Conservation (phyloP, 1,140 invertebrate genomes). For the Scaptomyza pallida region DNA sequence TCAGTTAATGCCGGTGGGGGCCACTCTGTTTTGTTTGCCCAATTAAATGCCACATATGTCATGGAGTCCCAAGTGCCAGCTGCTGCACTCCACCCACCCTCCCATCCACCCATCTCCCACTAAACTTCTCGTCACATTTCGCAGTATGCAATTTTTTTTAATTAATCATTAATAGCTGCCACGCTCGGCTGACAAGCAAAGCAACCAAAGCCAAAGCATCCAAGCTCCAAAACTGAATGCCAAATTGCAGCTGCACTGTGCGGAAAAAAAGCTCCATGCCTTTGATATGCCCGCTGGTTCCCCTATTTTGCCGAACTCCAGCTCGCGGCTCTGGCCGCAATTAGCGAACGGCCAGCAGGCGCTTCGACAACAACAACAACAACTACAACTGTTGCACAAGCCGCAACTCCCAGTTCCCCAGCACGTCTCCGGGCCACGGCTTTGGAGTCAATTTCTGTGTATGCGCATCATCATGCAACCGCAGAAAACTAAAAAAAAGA, state of each 20-base stretch:
- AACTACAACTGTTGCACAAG: conserved; percentile 41
- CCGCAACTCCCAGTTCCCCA: conserved; percentile 17
- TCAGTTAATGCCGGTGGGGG: conserved; percentile 13
- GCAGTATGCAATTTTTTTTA: conserved; percentile 71
- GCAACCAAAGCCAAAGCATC: conserved; percentile 36
- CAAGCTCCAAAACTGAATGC: conserved; percentile 50
- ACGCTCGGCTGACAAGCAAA: conserved; percentile 64
- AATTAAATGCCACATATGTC: conserved; percentile 81
- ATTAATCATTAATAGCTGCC: conserved; percentile 78
- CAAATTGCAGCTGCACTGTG: conserved; percentile 43
- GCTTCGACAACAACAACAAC: conserved; percentile 7
- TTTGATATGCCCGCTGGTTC: conserved; percentile 64
- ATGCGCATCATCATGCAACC: conserved; percentile 12
- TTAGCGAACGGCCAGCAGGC: conserved; percentile 50
- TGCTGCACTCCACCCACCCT: too few species aligned
- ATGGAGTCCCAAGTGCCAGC: conserved; percentile 37
- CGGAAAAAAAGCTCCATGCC: conserved; percentile 13
- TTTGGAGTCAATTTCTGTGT: conserved; percentile 20
- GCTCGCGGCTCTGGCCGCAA: conserved; percentile 52
- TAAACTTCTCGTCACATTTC: neutral
- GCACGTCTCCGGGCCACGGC: conserved; percentile 12
- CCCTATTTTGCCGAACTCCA: too few species aligned
- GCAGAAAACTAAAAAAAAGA: conserved; percentile 15
- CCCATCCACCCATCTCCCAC: neutral
- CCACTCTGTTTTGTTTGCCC: conserved; percentile 72